A percentile compares a stretch with the other conserved stretches of the same genome.
phyloP scores from a whole-genome alignment of 1,140 invertebrate genomes.

The Drosophila saltans region DNA sequence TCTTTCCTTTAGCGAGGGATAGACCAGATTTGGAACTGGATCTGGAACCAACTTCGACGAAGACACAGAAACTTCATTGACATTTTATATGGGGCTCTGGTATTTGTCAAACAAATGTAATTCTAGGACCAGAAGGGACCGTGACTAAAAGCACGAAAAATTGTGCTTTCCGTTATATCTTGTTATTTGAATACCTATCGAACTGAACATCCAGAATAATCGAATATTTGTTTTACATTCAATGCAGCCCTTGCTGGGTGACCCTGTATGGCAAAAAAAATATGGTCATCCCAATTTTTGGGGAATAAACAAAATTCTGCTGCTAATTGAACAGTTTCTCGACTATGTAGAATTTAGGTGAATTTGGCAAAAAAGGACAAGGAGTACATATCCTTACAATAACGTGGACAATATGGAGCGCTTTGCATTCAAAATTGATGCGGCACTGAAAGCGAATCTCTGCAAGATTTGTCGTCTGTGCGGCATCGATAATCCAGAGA shows the following conservation, averaged over 20 bases:
- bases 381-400: neutral
- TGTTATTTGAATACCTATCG: neutral
- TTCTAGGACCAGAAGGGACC: no score
- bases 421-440: slow-evolving; percentile 81
- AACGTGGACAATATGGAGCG: slow-evolving; percentile 64
- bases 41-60: neutral
- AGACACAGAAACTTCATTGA: neutral
- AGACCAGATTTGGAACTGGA: neutral
- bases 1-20: neutral
- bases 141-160: no score
- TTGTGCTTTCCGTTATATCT: no score
- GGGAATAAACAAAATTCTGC: slow-evolving; percentile 11
- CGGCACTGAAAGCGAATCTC: slow-evolving; percentile 70
- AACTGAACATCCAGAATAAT: neutral
- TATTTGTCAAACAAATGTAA: neutral
- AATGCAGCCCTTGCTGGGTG: neutral
- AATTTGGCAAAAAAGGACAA: slow-evolving; percentile 1
- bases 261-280: slow-evolving; percentile 3
- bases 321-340: slow-evolving; percentile 2
- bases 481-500: slow-evolving; percentile 79
- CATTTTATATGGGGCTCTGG: neutral
- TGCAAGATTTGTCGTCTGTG: slow-evolving; percentile 82
- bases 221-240: neutral
- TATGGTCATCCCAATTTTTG: slow-evolving; percentile 1
- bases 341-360: slow-evolving; percentile 41